Evolutionary conservation across 2,797 vertebrate species (phyloP), one percentile per base, ranked within the genome.

Genomic region (Streptopelia turtur): DNA sequence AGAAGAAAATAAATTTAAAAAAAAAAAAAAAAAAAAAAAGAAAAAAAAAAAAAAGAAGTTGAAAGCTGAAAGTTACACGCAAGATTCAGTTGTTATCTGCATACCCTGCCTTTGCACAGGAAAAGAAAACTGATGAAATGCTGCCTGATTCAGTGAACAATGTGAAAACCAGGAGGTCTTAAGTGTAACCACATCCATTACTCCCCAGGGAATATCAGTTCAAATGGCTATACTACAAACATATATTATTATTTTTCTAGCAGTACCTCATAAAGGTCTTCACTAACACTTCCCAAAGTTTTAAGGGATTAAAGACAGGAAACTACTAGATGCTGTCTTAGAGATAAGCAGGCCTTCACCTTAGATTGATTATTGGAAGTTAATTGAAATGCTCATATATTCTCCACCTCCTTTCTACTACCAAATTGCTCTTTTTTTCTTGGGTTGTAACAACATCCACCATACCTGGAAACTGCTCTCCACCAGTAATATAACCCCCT

Each of bases 91-190:
- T 68, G 30, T 35, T 75, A 71, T 16, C 15, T 66, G 52, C 2
- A 1, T 5, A 43, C 18, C 11, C 2, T 50, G 35, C 13, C 15
- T 37, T 71, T 53, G 22, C n/a, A 60, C 15, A n/a, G 6, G 45
- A 49, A 79, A 57, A 8, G 9, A 21, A 27, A 83, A 88, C 77
- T 23, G 37, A 8, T 65, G 55, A 82, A 87, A 68, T 35, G 27
- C 5, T 68, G 22, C 39, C 33, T 68, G 9, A 63, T 82, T 31
- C 61, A 76, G 45, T 16, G 41, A 90, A 33, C 10, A 69, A 1
- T 0, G 1, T 33, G 41, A 76, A 85, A 84, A 79, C 6, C 1
- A 0, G 12, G 16, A 53, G 37, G 3, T 74, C 6, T 27, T 49
- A 53, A 57, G 16, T 16, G 28, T 53, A 56, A 45, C 24, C 5